These are phyloP conservation scores for Urechis unicinctus DNA, from an alignment of 2,888 invertebrate species.

Conservation along the genomic window DNA sequence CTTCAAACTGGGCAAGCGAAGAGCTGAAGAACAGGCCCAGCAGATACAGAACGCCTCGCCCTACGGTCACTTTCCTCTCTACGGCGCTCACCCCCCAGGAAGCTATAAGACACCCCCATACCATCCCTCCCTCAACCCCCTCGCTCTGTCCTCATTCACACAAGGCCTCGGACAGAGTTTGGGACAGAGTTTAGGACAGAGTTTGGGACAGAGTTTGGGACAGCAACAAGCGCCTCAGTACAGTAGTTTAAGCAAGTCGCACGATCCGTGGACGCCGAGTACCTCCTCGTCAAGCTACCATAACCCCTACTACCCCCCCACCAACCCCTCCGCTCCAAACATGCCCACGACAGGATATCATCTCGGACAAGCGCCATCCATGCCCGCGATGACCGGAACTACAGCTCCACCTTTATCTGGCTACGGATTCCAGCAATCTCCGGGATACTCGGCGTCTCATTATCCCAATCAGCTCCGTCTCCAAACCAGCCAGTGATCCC, in stretches of 20 bases:
- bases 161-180: background rate
- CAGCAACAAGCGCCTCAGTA: background rate
- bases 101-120: background rate
- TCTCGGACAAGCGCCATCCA: background rate
- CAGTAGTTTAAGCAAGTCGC: background rate
- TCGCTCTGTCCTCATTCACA: background rate
- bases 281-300: background rate
- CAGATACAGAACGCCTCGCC: no score
- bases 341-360: background rate
- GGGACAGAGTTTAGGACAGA: background rate
- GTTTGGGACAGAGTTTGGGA: background rate
- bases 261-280: background rate
- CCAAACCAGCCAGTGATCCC: background rate
- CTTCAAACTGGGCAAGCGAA: conserved; percentile 15
- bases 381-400: background rate
- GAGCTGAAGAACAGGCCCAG: background rate
- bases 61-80: background rate
- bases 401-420: background rate
- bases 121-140: background rate
- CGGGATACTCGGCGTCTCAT: background rate
- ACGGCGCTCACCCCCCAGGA: background rate
- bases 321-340: background rate
- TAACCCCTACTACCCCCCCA: background rate
- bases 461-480: background rate
- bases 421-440: background rate